Evolutionary conservation across 2,888 invertebrate genomes (phyloP), one percentile per base, ranked within the genome.

Genomic region (Cremastinae sp.): DNA sequence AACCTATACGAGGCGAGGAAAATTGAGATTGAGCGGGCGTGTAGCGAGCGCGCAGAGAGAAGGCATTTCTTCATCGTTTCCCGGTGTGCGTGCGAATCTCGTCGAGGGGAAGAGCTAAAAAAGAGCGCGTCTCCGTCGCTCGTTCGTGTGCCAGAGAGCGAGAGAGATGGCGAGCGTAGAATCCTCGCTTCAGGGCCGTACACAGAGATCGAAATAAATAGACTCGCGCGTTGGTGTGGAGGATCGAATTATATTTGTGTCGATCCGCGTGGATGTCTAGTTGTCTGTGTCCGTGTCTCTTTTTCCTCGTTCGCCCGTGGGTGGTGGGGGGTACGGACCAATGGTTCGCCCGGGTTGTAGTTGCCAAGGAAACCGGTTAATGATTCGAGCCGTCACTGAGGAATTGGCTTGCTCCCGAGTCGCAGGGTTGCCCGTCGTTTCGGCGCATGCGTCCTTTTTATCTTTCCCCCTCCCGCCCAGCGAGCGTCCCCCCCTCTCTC

Each of bases 331-430:
- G 56, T 73, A 64, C 71, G 75, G 83, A 82, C 89, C 89, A 90
- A 90, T 90, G 85, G 85, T 83, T 82, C 84, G 83, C 83, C 84
- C 82, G 82, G 82, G 80, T 71, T 80, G 78, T 85, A 84, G 89
- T 89, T 89, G 88, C 88, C 89, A 86, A 83, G 89, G 89, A 84
- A 88, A 89, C 89, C 88, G 87, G 87, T 89, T 89, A 89, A 89
- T 89, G 89, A 89, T 89, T 89, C 89, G 88, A 87, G 85, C 87
- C 85, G 84, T 86, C 84, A 86, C 87, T 84, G 84, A 87, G 88
- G 87, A 89, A 89, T 88, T 88, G 87, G 87, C 84, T 84, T 84
- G 81, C 80, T 79, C 77, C 64, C 47, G 45, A 77, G 64, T 77
- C 73, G 75, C 79, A 74, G 74, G 65, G 74, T 77, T 77, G 74